Conservation (phyloP, 2,888 invertebrate genomes). For the Ichneumon xanthorius region DNA sequence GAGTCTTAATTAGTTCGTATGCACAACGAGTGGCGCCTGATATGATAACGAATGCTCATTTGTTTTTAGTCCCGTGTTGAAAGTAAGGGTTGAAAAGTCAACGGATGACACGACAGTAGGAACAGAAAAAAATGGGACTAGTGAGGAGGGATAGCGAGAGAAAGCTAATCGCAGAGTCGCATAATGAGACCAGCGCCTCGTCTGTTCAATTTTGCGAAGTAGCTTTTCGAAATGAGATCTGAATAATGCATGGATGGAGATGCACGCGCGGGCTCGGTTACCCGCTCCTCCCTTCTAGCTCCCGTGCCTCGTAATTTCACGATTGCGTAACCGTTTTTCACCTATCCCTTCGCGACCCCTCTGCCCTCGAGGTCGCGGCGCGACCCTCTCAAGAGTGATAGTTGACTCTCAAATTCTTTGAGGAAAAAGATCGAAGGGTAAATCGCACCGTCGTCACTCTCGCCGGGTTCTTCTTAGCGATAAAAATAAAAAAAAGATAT, state of each 20-base stretch:
- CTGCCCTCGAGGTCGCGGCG: conserved; percentile 23
- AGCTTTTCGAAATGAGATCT: conserved; percentile 73
- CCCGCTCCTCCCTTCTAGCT: conserved; percentile 13
- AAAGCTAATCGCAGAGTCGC: conserved; percentile 69
- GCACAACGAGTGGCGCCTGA: background rate
- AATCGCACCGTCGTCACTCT: conserved; percentile 35
- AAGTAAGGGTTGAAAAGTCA: conserved; percentile 40
- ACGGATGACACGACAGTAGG: background rate
- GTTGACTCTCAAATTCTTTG: conserved; percentile 60
- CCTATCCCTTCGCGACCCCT: conserved; percentile 34
- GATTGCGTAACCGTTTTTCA: conserved; percentile 69
- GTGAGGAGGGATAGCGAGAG: conserved; percentile 36
- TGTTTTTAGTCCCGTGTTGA: conserved; percentile 3
- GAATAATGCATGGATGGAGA: conserved; percentile 73
- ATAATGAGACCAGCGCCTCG: conserved; percentile 66
- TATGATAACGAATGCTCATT: conserved; percentile 59
- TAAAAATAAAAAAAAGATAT: background rate
- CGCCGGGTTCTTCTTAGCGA: background rate
- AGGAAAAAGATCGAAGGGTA: conserved; percentile 36
- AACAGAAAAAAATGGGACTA: conserved; percentile 29
- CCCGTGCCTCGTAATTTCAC: conserved; percentile 68
- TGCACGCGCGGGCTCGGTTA: conserved; percentile 65
- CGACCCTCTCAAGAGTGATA: conserved; percentile 33
- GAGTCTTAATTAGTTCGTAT: background rate
- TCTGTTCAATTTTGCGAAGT: conserved; percentile 72